These are phyloP conservation scores for Ptychobarbus kaznakovi DNA, from an alignment of 2,797 vertebrate genomes.

Conservation along the genomic window DNA sequence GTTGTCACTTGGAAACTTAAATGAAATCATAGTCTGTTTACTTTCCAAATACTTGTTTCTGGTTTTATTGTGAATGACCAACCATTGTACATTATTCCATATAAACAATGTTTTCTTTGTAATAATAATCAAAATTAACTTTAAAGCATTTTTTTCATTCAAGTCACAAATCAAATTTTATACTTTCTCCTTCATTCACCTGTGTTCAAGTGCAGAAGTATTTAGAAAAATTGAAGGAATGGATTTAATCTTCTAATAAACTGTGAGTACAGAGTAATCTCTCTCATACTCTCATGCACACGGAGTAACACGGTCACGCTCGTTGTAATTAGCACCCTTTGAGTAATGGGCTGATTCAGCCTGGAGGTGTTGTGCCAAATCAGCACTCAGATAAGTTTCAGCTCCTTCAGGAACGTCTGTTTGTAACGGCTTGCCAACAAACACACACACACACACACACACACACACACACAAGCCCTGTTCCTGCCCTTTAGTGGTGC, in stretches of 20 bases:
- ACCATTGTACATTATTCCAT: not conserved
- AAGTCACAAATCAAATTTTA: not conserved
- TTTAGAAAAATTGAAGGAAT: not conserved
- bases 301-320: slow-evolving; percentile 45
- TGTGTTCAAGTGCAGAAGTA: not conserved
- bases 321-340: slow-evolving; percentile 63
- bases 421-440: slow-evolving; percentile 49
- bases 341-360: slow-evolving; percentile 63
- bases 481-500: slow-evolving; percentile 15
- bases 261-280: slow-evolving; percentile 22
- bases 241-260: not conserved
- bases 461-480: slow-evolving; percentile 16
- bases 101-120: not conserved
- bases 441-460: slow-evolving; percentile 27
- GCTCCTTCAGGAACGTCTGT: slow-evolving; percentile 57
- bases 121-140: not conserved
- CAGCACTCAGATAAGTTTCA: slow-evolving; percentile 56
- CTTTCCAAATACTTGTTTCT: not conserved
- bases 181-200: not conserved
- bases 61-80: not conserved
- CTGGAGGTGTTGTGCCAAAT: slow-evolving; percentile 63
- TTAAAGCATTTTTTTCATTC: not conserved
- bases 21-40: not conserved
- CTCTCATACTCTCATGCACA: slow-evolving; percentile 19
- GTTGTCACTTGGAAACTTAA: slow-evolving; percentile 1